phyloP scores from a whole-genome alignment of 2,113 vertebrate species.

The Numenius arquata region DNA sequence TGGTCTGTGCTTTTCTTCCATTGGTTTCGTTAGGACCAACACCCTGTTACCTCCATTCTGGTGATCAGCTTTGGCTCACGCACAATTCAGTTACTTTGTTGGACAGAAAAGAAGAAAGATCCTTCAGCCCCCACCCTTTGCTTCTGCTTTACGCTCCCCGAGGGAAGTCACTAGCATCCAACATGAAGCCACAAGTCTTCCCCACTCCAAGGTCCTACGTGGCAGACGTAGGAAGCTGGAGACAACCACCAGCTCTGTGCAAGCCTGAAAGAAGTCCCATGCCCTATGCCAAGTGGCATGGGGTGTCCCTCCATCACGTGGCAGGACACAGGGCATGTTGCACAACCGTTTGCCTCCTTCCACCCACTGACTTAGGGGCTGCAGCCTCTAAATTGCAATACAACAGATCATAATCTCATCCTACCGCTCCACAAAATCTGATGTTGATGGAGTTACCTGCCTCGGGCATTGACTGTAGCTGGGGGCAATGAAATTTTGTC shows the following conservation, averaged over 20 bases:
- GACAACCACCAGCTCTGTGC: background rate
- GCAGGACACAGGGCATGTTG: background rate
- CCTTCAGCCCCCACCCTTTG: background rate
- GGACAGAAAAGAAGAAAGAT: background rate
- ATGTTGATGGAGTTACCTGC: background rate
- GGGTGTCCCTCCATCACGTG: background rate
- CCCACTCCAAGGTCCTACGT: rapidly evolving
- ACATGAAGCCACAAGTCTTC: background rate
- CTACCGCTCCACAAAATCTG: background rate
- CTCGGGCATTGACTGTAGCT: background rate
- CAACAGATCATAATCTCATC: background rate
- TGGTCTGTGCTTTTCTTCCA: background rate
- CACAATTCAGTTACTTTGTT: background rate
- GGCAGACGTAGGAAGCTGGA: background rate
- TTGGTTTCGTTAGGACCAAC: background rate
- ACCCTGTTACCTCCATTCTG: background rate
- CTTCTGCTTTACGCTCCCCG: background rate
- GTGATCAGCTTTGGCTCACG: background rate
- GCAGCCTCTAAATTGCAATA: background rate
- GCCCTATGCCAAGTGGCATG: background rate
- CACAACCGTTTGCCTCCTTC: background rate
- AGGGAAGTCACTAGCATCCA: rapidly evolving
- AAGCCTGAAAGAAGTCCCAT: background rate
- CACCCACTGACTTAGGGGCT: background rate
- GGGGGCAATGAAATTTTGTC: background rate